phyloP scores from a whole-genome alignment of 2,888 invertebrate species.

The Drosophila atripex region DNA sequence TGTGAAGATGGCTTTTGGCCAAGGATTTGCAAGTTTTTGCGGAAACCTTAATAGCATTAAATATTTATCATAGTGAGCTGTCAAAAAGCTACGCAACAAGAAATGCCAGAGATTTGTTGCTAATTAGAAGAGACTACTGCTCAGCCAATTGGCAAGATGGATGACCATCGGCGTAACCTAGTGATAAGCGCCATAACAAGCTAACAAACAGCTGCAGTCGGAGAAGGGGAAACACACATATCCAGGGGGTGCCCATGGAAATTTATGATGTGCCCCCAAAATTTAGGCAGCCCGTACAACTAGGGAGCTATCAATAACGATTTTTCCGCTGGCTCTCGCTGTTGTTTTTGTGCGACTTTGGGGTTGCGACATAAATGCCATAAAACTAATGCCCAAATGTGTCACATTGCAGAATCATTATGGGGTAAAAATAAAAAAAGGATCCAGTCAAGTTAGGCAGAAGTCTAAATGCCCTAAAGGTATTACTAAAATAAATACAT shows the following conservation, averaged over 20 bases:
- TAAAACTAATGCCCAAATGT: conserved; percentile 68
- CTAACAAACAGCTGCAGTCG: conserved; percentile 40
- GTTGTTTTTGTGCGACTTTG: conserved; percentile 25
- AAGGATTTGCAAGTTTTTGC: conserved; percentile 16
- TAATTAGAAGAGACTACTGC: conserved; percentile 57
- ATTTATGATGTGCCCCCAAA: conserved; percentile 64
- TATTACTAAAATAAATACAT: neutral
- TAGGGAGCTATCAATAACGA: conserved; percentile 65
- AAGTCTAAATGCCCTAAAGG: conserved; percentile 6
- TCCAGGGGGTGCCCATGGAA: conserved; percentile 39
- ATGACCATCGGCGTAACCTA: conserved; percentile 35
- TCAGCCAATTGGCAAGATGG: conserved; percentile 51
- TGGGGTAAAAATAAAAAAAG: conserved; percentile 27
- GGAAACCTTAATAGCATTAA: conserved; percentile 58
- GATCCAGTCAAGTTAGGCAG: conserved; percentile 16
- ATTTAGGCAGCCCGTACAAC: conserved; percentile 14
- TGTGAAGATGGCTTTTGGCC: conserved; percentile 43
- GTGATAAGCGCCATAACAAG: conserved; percentile 67
- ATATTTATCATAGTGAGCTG: conserved; percentile 58
- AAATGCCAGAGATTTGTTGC: conserved; percentile 42
- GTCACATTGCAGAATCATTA: conserved; percentile 31
- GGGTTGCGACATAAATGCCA: conserved; percentile 58
- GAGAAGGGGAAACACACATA: neutral
- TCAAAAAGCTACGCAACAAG: conserved; percentile 11
- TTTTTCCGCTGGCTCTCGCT: conserved; percentile 20